Evolutionary conservation across 2,113 vertebrate species (phyloP).

Genomic region (Hypanus sabinus): DNA sequence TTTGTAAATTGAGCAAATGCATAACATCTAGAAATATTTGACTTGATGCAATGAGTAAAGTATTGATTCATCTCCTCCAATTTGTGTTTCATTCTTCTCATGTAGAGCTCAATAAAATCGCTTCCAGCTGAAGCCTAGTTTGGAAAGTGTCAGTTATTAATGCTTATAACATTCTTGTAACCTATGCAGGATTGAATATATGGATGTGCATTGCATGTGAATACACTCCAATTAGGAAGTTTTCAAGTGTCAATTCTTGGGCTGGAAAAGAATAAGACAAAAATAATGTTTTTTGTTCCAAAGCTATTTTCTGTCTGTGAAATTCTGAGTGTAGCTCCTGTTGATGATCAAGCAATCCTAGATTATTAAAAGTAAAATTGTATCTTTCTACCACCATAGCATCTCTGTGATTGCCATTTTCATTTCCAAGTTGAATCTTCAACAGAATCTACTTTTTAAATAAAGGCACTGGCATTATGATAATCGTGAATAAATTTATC

Average conservation of each 20-base stretch:
- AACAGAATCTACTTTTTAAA: neutral
- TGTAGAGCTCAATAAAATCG: neutral
- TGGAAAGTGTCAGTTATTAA: neutral
- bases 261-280: neutral
- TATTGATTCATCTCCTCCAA: neutral
- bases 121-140: neutral
- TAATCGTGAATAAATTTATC: neutral
- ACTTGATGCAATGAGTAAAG: neutral
- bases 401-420: neutral
- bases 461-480: neutral
- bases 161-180: neutral
- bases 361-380: neutral
- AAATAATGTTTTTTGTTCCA: neutral
- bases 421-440: neutral
- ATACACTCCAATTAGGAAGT: neutral
- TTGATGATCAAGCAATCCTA: neutral
- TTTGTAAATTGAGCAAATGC: neutral
- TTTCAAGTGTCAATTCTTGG: neutral
- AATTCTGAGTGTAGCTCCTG: neutral
- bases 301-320: neutral
- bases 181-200: neutral
- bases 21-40: neutral
- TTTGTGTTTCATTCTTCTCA: neutral
- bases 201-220: neutral
- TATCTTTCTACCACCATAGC: neutral